Evolutionary conservation across 1,140 invertebrate genomes (phyloP).

Genomic region (Ips nitidus): DNA sequence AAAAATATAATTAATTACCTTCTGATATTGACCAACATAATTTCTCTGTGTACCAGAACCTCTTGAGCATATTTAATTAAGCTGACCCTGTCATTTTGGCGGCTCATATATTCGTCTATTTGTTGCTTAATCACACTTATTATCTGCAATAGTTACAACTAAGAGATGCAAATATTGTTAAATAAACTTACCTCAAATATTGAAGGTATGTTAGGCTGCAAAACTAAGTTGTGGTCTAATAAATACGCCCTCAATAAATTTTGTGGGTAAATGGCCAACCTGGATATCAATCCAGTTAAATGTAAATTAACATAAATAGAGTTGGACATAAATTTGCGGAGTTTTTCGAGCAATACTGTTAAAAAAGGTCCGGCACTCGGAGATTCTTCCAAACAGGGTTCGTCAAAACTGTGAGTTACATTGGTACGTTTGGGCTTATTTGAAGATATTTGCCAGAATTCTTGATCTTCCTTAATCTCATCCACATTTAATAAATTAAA

Average conservation of each 20-base stretch:
- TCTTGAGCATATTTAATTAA: conserved; percentile 73
- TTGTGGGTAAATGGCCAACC: conserved; percentile 85
- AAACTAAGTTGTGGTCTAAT: conserved; percentile 81
- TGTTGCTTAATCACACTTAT: conserved; percentile 72
- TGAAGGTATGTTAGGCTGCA: conserved; percentile 88
- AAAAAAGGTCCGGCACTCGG: conserved; percentile 76
- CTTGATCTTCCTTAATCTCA: conserved; percentile 46
- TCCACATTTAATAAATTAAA: conserved; percentile 66
- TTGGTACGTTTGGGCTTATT: conserved; percentile 35
- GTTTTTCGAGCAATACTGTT: conserved; percentile 75
- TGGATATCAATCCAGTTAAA: conserved; percentile 83
- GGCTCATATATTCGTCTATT: conserved; percentile 75
- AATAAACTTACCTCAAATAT: conserved; percentile 74
- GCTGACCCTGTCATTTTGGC: conserved; percentile 67
- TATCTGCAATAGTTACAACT: conserved; percentile 41
- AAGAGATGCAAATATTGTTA: conserved; percentile 8
- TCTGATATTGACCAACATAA: conserved; percentile 67
- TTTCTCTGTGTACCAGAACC: conserved; percentile 76
- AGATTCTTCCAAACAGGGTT: conserved; percentile 40
- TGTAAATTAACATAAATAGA: conserved; percentile 86
- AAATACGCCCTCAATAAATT: conserved; percentile 85
- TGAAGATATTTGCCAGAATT: conserved; percentile 53
- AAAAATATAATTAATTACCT: conserved; percentile 45
- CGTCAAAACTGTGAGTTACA: conserved; percentile 30
- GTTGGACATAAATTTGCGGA: conserved; percentile 84